A percentile compares a stretch with the other conserved stretches of the same genome.
phyloP scores from a whole-genome alignment of 2,888 invertebrate genomes.

The Drosophila subsilvestris region DNA sequence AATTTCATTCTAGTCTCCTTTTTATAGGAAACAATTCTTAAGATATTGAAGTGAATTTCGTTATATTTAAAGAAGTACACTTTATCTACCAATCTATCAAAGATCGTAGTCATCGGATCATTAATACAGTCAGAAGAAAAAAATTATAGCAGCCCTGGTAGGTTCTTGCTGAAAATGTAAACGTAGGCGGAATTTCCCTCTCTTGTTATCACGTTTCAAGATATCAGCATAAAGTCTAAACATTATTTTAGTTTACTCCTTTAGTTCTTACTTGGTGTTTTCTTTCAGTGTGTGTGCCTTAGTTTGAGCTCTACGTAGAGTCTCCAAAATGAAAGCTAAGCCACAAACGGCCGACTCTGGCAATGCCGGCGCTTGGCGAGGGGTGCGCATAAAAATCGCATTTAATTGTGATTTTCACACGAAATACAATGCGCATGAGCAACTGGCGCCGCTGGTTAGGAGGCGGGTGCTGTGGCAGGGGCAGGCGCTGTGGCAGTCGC shows the following conservation, averaged over 20 bases:
- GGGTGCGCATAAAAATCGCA: constrained; percentile 79
- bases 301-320: constrained; percentile 7
- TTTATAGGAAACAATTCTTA: neutral
- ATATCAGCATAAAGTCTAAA: no score
- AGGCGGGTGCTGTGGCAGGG: neutral
- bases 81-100: no score
- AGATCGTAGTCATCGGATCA: neutral
- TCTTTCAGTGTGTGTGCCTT: constrained; percentile 26
- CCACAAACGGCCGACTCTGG: constrained; percentile 29
- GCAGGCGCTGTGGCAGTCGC: neutral
- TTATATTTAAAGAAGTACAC: no score
- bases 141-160: no score
- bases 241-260: no score
- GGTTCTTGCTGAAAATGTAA: no score
- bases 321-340: constrained; percentile 65
- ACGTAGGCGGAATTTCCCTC: no score
- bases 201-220: no score
- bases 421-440: constrained; percentile 77
- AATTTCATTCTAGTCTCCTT: no score
- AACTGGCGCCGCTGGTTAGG: constrained; percentile 59
- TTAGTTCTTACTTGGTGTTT: neutral
- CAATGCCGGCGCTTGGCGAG: constrained; percentile 54
- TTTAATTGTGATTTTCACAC: constrained; percentile 83
- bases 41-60: no score
- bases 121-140: no score